A percentile compares a stretch with the other conserved stretches of the same genome.
Conservation (phyloP, 35 echinoderm and acorn worm species). For the Heliocidaris erythrogramma region DNA sequence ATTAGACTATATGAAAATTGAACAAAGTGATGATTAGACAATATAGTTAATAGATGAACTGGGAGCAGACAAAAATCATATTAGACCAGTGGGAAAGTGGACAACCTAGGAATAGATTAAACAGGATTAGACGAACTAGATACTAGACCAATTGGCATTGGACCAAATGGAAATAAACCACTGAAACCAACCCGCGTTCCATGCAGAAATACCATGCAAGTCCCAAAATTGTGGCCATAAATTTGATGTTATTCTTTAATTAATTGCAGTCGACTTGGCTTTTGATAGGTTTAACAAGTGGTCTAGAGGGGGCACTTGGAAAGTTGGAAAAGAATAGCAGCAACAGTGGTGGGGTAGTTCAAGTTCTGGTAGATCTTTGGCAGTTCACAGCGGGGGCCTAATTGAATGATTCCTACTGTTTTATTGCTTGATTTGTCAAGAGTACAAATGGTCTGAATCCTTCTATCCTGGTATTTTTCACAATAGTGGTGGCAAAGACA, state of each 20-base stretch:
- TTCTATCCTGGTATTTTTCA: neutral
- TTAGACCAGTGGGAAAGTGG: too few relatives aligned
- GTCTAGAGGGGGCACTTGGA: conserved; percentile 17
- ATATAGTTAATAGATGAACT: too few relatives aligned
- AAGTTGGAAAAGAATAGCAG: neutral
- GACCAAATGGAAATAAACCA: neutral
- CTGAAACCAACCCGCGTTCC: neutral
- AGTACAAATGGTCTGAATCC: conserved; percentile 7
- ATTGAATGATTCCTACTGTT: conserved; percentile 21
- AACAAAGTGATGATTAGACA: neutral
- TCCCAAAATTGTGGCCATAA: neutral
- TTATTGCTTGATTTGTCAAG: conserved; percentile 29
- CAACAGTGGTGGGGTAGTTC: neutral
- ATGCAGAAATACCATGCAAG: neutral
- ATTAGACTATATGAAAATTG: neutral
- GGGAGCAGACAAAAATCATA: too few relatives aligned
- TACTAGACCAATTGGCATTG: neutral
- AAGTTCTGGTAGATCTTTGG: neutral
- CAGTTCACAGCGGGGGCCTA: neutral
- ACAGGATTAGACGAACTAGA: neutral
- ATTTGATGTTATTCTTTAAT: conserved; percentile 44
- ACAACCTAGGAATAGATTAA: too few relatives aligned
- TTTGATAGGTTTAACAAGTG: conserved; percentile 31
- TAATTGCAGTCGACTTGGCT: conserved; percentile 19
- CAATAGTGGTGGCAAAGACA: neutral